phyloP scores from a whole-genome alignment of 2,113 vertebrate species.

The Bubalus kerabau region DNA sequence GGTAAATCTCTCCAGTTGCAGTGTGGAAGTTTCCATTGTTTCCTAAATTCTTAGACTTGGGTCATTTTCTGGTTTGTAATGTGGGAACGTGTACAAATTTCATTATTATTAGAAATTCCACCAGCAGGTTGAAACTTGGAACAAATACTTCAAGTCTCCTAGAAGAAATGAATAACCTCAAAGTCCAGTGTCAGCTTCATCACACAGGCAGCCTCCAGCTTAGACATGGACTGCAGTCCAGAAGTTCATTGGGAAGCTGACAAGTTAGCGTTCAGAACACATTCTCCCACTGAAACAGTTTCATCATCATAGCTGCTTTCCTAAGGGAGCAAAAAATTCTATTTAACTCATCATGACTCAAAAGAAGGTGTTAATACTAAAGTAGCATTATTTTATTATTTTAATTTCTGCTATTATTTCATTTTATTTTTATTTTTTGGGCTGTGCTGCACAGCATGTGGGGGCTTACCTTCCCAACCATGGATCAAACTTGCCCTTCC shows the following conservation, averaged over 20 bases:
- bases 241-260: background rate
- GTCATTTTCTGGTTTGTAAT: constrained; percentile 16
- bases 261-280: background rate
- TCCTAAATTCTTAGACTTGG: background rate
- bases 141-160: constrained; percentile 30
- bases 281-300: background rate
- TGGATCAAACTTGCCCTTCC: background rate
- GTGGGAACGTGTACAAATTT: constrained; percentile 23
- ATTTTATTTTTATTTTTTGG: background rate
- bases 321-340: background rate
- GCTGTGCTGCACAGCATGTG: background rate
- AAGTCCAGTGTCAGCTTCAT: background rate
- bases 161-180: constrained; percentile 45
- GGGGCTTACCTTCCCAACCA: background rate
- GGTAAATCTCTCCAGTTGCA: background rate
- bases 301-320: background rate
- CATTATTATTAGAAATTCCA: constrained; percentile 54
- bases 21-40: background rate
- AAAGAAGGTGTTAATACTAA: background rate
- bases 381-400: background rate
- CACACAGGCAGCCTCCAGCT: background rate
- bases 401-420: background rate
- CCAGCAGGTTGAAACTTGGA: constrained; percentile 45
- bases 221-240: background rate
- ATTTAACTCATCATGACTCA: constrained; percentile 28